These are phyloP conservation scores for Pristionchus fissidentatus DNA, from an alignment of 2,888 invertebrate genomes.

Conservation along the genomic window DNA sequence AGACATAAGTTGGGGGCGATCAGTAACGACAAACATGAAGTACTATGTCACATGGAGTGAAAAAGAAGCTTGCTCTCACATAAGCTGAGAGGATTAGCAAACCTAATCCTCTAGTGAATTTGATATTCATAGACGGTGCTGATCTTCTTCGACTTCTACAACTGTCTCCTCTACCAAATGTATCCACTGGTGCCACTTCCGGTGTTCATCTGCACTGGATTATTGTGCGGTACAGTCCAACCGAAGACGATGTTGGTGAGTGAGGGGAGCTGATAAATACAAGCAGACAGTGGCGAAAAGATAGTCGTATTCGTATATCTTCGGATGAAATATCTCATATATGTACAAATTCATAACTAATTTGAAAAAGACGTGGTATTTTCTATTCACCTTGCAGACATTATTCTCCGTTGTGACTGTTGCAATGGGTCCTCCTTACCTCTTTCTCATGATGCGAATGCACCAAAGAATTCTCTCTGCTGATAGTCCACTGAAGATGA, in stretches of 20 bases:
- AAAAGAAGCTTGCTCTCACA: background rate
- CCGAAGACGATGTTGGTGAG: background rate
- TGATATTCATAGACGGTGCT: background rate
- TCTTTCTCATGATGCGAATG: slow-evolving; percentile 8
- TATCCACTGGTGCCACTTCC: background rate
- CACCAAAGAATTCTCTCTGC: background rate
- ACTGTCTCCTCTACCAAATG: background rate
- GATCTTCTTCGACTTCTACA: background rate
- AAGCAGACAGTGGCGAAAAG: too few relatives aligned
- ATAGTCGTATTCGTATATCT: too few relatives aligned
- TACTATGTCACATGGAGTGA: too few relatives aligned
- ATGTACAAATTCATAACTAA: background rate
- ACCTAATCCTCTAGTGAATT: too few relatives aligned
- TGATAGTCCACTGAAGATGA: background rate
- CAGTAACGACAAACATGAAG: too few relatives aligned
- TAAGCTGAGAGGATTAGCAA: too few relatives aligned
- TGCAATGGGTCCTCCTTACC: background rate
- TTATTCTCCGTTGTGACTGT: background rate
- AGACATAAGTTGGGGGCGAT: too few relatives aligned
- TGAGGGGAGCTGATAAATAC: too few relatives aligned
- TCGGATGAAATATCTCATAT: too few relatives aligned
- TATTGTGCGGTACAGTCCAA: background rate
- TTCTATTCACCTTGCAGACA: background rate
- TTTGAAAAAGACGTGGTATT: background rate
- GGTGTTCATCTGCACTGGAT: background rate